Base-by-base conservation (phyloP, 2,888 invertebrate species). In the Octonoba sinensis region DNA sequence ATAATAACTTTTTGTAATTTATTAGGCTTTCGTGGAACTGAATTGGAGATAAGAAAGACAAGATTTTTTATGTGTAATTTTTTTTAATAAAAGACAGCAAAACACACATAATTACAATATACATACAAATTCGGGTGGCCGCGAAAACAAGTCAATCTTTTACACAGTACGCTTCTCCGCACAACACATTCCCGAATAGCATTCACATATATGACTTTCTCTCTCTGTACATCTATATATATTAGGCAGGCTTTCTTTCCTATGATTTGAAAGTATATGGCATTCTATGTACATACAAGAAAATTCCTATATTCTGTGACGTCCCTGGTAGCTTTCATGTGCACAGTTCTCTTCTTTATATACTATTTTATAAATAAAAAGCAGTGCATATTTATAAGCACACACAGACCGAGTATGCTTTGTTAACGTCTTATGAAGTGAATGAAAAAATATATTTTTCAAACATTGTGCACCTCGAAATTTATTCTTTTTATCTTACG, bases 51-150 rank as follows among this genome's bases (percentile, higher is more conserved):
- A 18, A n/a, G 54, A 54, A 54, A 18, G 20, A 57, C 18, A 20
- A 44, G 13, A 62, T 24, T 44, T 62, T 2, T 44, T 11, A 6
- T 46, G 44, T n/a, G 46, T 62, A 62, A 2, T 60, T 62, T 62
- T 79, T 76, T 79, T 81, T 81, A 81, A 81, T 81, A 81, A 81
- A 81, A 81, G 79, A 81, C 79, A 73, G 47, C 51, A 12, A 67
- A 60, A 79, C 78, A 79, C 54, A 54, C 65, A 49, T 65, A 65
- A 65, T 20, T 79, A 78, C 78, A 78, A 51, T 79, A 79, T 36
- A 36, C 72, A 72, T 81, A 81, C 73, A 81, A 81, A 81, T 74
- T 47, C 46, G n/a, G 64, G 76, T 64, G 76, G 76, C 76, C 27
- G 76, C 66, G 69, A 62, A 77, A 54, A 16, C 3, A 64, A 74